Evolutionary conservation across 35 echinoderm and acorn worm species (phyloP).

Genomic region (Apostichopus californicus): DNA sequence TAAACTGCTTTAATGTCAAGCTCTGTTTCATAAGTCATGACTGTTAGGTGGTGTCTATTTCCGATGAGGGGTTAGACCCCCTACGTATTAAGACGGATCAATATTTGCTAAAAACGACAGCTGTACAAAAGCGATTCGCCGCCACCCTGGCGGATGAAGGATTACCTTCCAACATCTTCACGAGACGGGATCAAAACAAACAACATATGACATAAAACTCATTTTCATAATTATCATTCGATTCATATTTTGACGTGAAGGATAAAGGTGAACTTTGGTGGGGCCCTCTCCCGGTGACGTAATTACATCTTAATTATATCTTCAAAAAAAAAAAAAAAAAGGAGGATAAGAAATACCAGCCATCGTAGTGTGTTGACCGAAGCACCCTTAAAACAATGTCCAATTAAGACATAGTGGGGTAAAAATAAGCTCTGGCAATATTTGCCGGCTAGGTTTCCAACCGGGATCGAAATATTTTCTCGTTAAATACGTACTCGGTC

Average conservation of each 20-base stretch:
- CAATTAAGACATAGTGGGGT: constrained; percentile 31
- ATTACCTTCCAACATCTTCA: constrained; percentile 6
- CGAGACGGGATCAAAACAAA: constrained; percentile 28
- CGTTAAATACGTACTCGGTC: constrained; percentile 33
- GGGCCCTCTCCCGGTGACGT: constrained; percentile 46
- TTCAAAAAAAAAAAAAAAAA: not conserved
- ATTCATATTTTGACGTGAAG: not conserved
- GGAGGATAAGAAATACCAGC: not conserved
- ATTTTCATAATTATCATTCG: constrained; percentile 36
- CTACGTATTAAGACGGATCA: constrained; percentile 7
- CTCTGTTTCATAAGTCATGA: not conserved
- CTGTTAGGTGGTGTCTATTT: not conserved
- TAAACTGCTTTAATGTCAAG: not conserved
- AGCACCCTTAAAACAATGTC: constrained; percentile 56
- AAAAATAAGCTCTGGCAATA: constrained; percentile 9
- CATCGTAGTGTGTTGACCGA: constrained; percentile 45
- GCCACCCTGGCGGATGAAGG: constrained; percentile 15
- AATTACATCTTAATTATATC: constrained; percentile 57
- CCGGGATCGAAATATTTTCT: constrained; percentile 24
- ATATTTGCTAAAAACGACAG: constrained; percentile 52
- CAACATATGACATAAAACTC: constrained; percentile 46
- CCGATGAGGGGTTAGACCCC: constrained; percentile 25
- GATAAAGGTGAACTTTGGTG: constrained; percentile 6
- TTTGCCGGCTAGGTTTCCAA: constrained; percentile 35
- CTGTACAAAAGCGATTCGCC: constrained; percentile 44